Percentiles rank a stretch among this genome's conserved stretches.
These are phyloP conservation scores for Onychostruthus taczanowskii DNA, from an alignment of 2,113 vertebrate genomes.

Conservation along the genomic window DNA sequence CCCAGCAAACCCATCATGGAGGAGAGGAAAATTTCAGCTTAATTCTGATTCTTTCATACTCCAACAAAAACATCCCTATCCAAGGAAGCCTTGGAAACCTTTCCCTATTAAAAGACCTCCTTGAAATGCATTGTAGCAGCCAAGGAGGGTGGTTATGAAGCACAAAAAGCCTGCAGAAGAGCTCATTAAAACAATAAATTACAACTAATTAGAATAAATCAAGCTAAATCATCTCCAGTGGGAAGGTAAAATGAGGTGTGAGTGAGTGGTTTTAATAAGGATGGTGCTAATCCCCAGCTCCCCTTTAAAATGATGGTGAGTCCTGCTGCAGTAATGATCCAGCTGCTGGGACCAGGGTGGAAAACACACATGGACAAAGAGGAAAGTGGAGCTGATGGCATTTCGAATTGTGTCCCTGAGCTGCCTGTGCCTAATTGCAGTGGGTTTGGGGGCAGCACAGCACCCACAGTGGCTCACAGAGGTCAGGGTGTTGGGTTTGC, in stretches of 20 bases:
- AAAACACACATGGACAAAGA: constrained; percentile 1
- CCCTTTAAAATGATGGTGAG: background rate
- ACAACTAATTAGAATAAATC: constrained; percentile 64
- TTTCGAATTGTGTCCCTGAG: constrained; percentile 61
- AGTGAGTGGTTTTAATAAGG: constrained; percentile 59
- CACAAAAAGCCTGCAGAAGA: constrained; percentile 58
- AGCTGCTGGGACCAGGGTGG: background rate
- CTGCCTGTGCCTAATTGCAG: constrained; percentile 48
- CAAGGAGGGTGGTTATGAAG: background rate
- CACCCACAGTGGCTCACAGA: background rate
- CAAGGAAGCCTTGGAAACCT: background rate
- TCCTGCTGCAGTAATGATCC: constrained; percentile 25
- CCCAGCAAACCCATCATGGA: background rate
- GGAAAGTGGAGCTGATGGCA: constrained; percentile 24
- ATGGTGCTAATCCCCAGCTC: background rate
- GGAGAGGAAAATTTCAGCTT: background rate
- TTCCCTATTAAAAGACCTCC: background rate
- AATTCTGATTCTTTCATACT: background rate
- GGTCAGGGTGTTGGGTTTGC: background rate
- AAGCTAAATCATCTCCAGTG: constrained; percentile 41
- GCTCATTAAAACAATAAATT: constrained; percentile 71
- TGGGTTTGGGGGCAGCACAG: constrained; percentile 23
- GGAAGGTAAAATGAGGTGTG: constrained; percentile 49
- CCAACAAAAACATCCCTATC: background rate
- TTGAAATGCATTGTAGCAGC: background rate